Percentiles rank a stretch among this genome's conserved stretches.
These are phyloP conservation scores for Drosophila anomelani DNA, from an alignment of 2,888 invertebrate genomes.

Conservation along the genomic window DNA sequence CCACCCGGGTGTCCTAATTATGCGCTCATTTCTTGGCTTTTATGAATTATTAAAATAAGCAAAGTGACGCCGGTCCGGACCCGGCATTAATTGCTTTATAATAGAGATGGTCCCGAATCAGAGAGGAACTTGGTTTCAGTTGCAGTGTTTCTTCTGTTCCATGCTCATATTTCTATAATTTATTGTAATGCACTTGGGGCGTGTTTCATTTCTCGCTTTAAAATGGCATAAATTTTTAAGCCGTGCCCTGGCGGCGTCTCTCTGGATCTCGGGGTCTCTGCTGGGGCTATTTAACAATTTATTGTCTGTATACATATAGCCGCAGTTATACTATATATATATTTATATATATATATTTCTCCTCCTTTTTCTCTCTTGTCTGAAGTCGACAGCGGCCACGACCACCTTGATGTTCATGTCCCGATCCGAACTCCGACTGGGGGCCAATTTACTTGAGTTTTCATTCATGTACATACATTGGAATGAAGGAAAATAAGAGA, in stretches of 20 bases:
- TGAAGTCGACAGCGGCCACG: constrained; percentile 46
- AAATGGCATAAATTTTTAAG: constrained; percentile 78
- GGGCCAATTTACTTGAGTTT: constrained; percentile 76
- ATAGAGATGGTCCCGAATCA: constrained; percentile 45
- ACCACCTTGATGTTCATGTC: constrained; percentile 67
- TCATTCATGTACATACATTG: constrained; percentile 55
- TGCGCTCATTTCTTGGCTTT: constrained; percentile 63
- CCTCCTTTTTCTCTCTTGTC: constrained; percentile 45
- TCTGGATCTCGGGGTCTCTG: constrained; percentile 22
- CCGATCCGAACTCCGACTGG: constrained; percentile 48
- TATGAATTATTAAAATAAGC: constrained; percentile 77
- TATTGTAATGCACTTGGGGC: constrained; percentile 79
- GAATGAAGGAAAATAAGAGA: constrained; percentile 26
- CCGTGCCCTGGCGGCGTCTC: constrained; percentile 45
- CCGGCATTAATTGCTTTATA: constrained; percentile 77
- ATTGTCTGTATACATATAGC: constrained; percentile 52
- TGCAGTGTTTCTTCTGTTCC: constrained; percentile 8
- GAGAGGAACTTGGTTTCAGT: constrained; percentile 4
- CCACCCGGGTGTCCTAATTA: constrained; percentile 72
- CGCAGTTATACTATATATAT: constrained; percentile 29
- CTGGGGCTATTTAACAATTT: constrained; percentile 58
- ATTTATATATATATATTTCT: constrained; percentile 16
- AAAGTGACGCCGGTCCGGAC: constrained; percentile 55
- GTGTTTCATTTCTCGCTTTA: constrained; percentile 81
- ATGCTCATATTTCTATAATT: constrained; percentile 75